Evolutionary conservation across 2,797 vertebrate genomes (phyloP).

Genomic region (Urocyon cinereoargenteus): DNA sequence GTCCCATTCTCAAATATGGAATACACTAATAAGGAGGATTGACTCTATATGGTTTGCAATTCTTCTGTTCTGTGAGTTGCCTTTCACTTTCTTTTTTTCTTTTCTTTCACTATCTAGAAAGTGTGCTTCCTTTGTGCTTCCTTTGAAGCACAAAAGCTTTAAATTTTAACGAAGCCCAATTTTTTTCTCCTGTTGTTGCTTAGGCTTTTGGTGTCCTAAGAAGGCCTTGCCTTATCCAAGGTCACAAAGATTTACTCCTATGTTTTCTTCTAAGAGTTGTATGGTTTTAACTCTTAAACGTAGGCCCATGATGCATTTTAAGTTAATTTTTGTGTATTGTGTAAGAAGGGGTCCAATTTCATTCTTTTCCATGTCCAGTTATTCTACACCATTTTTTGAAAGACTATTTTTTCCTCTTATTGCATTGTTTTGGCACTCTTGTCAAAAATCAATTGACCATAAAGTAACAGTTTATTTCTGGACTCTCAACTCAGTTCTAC

Average conservation of each 20-base stretch:
- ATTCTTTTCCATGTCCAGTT: neutral
- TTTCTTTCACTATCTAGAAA: no score
- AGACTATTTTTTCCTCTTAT: neutral
- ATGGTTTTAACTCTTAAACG: neutral
- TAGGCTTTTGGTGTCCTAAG: neutral
- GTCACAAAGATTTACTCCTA: neutral
- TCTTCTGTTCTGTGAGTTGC: neutral
- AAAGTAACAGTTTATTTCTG: neutral
- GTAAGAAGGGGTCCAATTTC: neutral
- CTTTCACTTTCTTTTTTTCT: neutral
- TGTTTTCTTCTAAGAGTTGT: constrained; percentile 24
- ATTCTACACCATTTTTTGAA: neutral
- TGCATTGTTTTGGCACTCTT: neutral
- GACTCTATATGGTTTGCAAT: neutral
- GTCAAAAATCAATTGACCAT: neutral
- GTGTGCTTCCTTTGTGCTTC: no score
- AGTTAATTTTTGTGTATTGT: neutral
- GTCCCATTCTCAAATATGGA: neutral
- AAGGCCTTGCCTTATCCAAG: neutral
- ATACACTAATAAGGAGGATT: neutral
- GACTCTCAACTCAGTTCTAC: neutral
- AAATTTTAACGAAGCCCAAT: neutral
- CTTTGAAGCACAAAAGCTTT: constrained; percentile 15
- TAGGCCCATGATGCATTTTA: neutral
- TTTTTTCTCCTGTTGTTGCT: neutral